Conservation (phyloP, 2,113 vertebrate genomes). For the Camelus dromedarius region DNA sequence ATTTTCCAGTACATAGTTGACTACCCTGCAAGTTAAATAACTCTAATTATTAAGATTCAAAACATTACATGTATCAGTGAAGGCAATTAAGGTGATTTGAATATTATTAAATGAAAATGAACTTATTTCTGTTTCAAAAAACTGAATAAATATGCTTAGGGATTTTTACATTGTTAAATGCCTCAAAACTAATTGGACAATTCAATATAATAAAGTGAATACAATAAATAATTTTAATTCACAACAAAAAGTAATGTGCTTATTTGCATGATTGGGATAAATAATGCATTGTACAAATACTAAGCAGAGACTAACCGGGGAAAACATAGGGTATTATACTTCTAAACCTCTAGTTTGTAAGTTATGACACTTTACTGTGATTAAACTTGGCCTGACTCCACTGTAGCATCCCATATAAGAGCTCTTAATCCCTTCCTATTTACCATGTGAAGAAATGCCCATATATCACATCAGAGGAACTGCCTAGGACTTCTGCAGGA, state of each 20-base stretch:
- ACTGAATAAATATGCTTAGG: slow-evolving; percentile 78
- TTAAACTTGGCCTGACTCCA: not conserved
- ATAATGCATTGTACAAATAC: slow-evolving; percentile 51
- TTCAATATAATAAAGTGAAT: slow-evolving; percentile 76
- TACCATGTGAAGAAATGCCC: not conserved
- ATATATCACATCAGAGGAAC: not conserved
- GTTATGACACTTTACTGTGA: not conserved
- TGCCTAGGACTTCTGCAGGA: not conserved
- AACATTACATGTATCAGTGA: slow-evolving; percentile 83
- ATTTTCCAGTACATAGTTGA: slow-evolving; percentile 80
- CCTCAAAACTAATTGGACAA: slow-evolving; percentile 78
- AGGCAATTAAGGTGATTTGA: slow-evolving; percentile 81
- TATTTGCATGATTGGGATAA: slow-evolving; percentile 73
- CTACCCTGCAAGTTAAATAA: slow-evolving; percentile 83
- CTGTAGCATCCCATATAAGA: not conserved
- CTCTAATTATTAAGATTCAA: slow-evolving; percentile 84
- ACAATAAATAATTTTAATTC: slow-evolving; percentile 77
- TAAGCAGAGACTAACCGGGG: slow-evolving; percentile 28
- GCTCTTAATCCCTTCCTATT: not conserved
- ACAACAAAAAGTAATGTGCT: slow-evolving; percentile 71
- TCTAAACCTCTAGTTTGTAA: slow-evolving; percentile 29
- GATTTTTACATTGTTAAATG: slow-evolving; percentile 79
- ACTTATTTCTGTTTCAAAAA: slow-evolving; percentile 80
- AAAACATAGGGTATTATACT: not conserved
- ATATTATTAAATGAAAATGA: slow-evolving; percentile 84